Evolutionary conservation across 2,888 invertebrate genomes (phyloP).

Genomic region (Stenoptilia bipunctidactyla): DNA sequence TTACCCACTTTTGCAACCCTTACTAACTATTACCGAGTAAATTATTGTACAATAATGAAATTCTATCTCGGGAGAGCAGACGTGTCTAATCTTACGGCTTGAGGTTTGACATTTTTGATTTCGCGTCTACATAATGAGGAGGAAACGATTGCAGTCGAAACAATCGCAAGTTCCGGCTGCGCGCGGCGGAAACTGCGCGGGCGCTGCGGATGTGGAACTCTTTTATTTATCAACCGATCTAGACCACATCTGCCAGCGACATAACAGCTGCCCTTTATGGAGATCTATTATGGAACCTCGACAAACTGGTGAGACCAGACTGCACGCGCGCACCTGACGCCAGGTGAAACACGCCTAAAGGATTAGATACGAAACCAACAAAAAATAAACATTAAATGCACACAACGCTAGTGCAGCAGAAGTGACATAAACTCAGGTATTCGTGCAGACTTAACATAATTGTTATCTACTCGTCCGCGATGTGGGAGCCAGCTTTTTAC

Average conservation of each 20-base stretch:
- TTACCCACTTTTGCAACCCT: constrained; percentile 19
- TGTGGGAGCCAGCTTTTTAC: constrained; percentile 62
- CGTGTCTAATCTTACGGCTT: background rate
- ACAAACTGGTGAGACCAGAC: constrained; percentile 27
- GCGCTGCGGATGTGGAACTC: constrained; percentile 57
- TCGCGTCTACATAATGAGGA: constrained; percentile 49
- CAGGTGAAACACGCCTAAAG: constrained; percentile 33
- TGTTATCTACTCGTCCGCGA: constrained; percentile 35
- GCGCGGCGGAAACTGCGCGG: constrained; percentile 51
- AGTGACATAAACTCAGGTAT: background rate
- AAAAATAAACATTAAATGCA: too few species aligned
- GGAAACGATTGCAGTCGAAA: constrained; percentile 59
- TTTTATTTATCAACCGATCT: constrained; percentile 61
- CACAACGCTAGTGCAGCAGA: too few species aligned
- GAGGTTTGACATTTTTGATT: constrained; percentile 26
- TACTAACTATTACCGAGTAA: constrained; percentile 4
- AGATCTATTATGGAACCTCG: constrained; percentile 38
- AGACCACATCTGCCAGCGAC: constrained; percentile 64
- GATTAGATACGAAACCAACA: background rate
- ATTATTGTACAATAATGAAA: constrained; percentile 1
- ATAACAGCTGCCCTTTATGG: constrained; percentile 54
- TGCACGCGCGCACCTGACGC: constrained; percentile 57
- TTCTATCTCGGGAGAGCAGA: background rate
- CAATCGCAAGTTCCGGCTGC: constrained; percentile 58
- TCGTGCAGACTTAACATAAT: constrained; percentile 22